Evolutionary conservation across 2,797 vertebrate species (phyloP).

Genomic region (Tauraco hartlaubi): DNA sequence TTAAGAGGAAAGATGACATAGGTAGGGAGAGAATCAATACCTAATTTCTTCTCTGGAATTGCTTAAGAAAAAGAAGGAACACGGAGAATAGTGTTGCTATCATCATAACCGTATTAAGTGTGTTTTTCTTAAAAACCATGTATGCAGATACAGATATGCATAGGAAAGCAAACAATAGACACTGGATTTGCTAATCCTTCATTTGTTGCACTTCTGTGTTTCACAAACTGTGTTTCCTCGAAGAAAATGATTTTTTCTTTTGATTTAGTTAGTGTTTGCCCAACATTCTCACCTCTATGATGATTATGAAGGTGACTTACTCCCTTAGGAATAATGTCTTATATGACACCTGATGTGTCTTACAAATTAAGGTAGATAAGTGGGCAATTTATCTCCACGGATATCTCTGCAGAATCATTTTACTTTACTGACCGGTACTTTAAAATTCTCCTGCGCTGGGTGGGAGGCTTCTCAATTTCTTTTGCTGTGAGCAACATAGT

Average conservation of each 20-base stretch:
- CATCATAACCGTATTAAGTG: neutral
- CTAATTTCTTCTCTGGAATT: constrained; percentile 65
- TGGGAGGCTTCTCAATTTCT: constrained; percentile 58
- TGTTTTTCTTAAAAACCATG: neutral
- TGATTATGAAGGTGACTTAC: constrained; percentile 73
- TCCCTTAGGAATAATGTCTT: constrained; percentile 53
- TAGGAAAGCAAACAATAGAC: neutral
- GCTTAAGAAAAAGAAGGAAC: constrained; percentile 44
- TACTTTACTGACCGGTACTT: constrained; percentile 53
- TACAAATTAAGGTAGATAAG: constrained; percentile 70
- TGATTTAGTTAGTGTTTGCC: constrained; percentile 28
- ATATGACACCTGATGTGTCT: constrained; percentile 54
- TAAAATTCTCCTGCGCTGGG: constrained; percentile 20
- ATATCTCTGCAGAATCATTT: constrained; percentile 65
- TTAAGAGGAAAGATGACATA: constrained; percentile 48
- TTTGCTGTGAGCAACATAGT: constrained; percentile 6
- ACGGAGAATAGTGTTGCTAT: neutral
- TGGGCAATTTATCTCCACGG: constrained; percentile 68
- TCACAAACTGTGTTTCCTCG: neutral
- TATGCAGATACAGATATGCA: neutral
- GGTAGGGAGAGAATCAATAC: constrained; percentile 55
- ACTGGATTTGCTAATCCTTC: neutral
- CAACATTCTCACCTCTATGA: constrained; percentile 29
- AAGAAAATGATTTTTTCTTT: neutral
- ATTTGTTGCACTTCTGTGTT: neutral